Conservation (phyloP, 1,140 invertebrate genomes). For the Trialeurodes vaporariorum region DNA sequence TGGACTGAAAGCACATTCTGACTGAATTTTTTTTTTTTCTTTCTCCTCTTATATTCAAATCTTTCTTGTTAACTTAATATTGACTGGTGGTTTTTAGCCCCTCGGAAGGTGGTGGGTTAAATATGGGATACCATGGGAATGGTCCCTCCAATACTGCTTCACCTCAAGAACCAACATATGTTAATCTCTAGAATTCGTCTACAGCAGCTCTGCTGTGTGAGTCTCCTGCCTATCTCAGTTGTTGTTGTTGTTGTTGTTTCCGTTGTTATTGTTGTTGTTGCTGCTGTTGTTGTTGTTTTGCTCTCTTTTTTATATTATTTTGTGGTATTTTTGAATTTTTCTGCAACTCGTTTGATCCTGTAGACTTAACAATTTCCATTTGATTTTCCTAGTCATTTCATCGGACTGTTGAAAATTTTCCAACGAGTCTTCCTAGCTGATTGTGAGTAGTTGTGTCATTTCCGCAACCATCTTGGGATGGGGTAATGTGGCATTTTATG, state of each 20-base stretch:
- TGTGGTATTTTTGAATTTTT: conserved; percentile 17
- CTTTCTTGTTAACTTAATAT: conserved; percentile 1
- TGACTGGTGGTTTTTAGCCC: conserved; percentile 19
- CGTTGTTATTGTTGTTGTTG: conserved; percentile 9
- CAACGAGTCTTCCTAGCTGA: no score
- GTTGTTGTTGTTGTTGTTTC: conserved; percentile 8
- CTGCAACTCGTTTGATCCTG: no score
- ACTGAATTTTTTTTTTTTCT: neutral
- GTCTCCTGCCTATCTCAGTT: conserved; percentile 7
- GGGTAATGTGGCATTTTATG: no score
- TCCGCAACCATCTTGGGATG: no score
- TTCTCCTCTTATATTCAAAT: no score
- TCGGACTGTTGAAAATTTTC: no score
- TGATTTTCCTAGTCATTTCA: no score
- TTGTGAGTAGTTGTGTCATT: no score
- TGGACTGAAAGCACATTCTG: neutral
- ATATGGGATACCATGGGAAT: conserved; percentile 28
- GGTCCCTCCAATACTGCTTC: conserved; percentile 54
- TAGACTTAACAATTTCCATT: no score
- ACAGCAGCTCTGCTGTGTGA: conserved; percentile 1
- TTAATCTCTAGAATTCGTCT: conserved; percentile 61
- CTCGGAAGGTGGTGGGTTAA: conserved; percentile 18
- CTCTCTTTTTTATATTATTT: conserved; percentile 16
- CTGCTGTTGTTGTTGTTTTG: conserved; percentile 16
- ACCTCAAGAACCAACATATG: conserved; percentile 81